Conservation (phyloP, 2,797 vertebrate species). For the Coreius guichenoti region DNA sequence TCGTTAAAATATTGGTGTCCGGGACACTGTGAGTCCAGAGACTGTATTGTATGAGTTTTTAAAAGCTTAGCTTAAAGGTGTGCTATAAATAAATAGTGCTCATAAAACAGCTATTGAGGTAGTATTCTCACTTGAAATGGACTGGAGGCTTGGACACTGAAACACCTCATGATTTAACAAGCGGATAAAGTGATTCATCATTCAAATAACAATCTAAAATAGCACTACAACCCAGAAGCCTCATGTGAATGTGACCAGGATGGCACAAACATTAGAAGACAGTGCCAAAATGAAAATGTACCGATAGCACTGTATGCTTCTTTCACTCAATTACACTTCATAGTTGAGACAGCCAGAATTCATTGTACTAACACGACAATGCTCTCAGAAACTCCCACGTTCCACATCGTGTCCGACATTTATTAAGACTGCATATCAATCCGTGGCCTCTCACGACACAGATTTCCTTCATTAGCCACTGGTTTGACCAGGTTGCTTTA, state of each 20-base stretch:
- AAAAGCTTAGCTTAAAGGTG: neutral
- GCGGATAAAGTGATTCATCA: neutral
- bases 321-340: constrained; percentile 59
- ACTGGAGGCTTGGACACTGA: neutral
- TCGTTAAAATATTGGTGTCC: neutral
- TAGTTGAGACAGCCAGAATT: neutral
- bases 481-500: constrained; percentile 22
- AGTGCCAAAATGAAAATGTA: neutral
- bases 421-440: constrained; percentile 53
- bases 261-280: constrained; percentile 45
- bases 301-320: constrained; percentile 41
- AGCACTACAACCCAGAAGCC: neutral
- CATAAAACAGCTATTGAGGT: neutral
- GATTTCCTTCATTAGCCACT: constrained; percentile 51
- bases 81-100: neutral
- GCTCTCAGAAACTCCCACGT: neutral
- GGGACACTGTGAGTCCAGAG: neutral
- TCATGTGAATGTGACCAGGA: neutral
- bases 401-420: constrained; percentile 53
- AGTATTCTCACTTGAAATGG: neutral
- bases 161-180: neutral
- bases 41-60: neutral
- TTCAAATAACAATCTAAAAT: constrained; percentile 6
- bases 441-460: constrained; percentile 31
- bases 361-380: constrained; percentile 18